phyloP scores from a whole-genome alignment of 2,888 invertebrate genomes.

The Cyclophora punctaria region DNA sequence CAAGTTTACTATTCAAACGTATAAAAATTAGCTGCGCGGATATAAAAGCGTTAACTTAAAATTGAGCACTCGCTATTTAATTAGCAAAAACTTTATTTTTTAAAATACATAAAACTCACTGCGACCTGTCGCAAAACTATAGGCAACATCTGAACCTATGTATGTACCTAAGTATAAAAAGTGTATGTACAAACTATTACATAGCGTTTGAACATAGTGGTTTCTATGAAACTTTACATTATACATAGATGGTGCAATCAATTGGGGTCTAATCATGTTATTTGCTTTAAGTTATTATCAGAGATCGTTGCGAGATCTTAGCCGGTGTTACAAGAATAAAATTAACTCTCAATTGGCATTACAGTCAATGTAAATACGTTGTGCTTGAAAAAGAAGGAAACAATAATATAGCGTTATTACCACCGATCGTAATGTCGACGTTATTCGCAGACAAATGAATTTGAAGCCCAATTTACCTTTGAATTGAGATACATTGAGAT shows the following conservation, averaged over 20 bases:
- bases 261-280: too few relatives aligned
- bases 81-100: constrained; percentile 13
- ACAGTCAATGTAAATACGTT: too few relatives aligned
- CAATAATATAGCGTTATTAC: too few relatives aligned
- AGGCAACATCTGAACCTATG: neutral
- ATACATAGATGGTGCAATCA: too few relatives aligned
- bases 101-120: constrained; percentile 15
- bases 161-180: constrained; percentile 29
- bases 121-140: constrained; percentile 5
- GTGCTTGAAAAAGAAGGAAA: too few relatives aligned
- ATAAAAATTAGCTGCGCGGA: constrained; percentile 37
- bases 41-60: constrained; percentile 39
- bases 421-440: too few relatives aligned
- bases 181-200: constrained; percentile 40
- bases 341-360: too few relatives aligned
- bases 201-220: constrained; percentile 21
- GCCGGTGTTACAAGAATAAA: neutral
- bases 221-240: constrained; percentile 11
- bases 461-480: too few relatives aligned
- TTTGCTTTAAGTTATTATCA: too few relatives aligned
- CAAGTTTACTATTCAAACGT: constrained; percentile 20
- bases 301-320: neutral
- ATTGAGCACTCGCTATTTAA: constrained; percentile 52
- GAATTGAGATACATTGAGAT: too few relatives aligned
- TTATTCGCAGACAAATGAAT: too few relatives aligned